Percentiles rank a stretch among this genome's conserved stretches.
Evolutionary conservation across 2,113 vertebrate species (phyloP).

Genomic region (Phyllostomus discolor): DNA sequence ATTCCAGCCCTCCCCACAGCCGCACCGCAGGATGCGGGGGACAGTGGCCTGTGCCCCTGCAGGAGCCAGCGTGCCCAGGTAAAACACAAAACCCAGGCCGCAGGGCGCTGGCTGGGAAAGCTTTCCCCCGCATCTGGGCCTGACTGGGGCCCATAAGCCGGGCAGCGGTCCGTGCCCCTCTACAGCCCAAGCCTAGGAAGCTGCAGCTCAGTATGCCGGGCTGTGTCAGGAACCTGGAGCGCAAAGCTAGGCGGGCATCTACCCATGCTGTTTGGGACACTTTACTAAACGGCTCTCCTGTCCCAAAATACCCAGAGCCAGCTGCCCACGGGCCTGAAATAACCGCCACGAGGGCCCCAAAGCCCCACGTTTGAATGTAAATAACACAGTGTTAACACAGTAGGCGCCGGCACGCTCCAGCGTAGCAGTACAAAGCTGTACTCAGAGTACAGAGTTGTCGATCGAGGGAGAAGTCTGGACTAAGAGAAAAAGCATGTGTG

Average conservation of each 20-base stretch:
- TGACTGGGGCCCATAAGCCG: neutral
- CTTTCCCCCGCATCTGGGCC: too few relatives aligned
- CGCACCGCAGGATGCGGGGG: neutral
- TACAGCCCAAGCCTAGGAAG: neutral
- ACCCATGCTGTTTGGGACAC: neutral
- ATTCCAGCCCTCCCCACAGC: constrained; percentile 29
- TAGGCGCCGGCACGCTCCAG: neutral
- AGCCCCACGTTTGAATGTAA: neutral
- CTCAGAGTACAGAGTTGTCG: neutral
- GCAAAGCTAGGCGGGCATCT: neutral
- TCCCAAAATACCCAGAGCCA: neutral
- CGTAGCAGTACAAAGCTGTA: too few relatives aligned
- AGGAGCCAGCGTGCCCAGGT: neutral
- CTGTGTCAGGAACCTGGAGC: neutral
- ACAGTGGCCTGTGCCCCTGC: neutral
- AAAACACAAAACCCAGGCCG: neutral
- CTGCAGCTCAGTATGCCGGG: neutral
- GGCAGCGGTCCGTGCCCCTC: neutral
- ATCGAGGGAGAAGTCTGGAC: neutral
- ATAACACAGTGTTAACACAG: neutral
- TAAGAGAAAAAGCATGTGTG: neutral
- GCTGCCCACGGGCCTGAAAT: neutral
- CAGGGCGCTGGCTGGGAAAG: neutral
- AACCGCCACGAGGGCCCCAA: neutral
- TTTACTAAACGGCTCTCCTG: neutral